Base-by-base conservation (phyloP, 2,797 vertebrate genomes). In the Alectoris magna region DNA sequence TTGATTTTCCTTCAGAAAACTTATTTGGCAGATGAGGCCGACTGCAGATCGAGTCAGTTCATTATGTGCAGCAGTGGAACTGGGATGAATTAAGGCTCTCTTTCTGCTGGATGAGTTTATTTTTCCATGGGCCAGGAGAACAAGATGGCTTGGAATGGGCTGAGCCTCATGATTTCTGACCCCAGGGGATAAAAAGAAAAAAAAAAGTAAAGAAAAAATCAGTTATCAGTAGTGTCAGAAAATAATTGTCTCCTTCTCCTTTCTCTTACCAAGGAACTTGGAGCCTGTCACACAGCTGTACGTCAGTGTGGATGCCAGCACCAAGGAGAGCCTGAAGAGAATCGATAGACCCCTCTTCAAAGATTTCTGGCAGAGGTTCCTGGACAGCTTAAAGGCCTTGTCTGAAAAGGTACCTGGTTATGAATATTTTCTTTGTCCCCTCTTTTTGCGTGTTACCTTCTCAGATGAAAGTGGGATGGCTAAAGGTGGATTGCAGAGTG, bases 271-370 rank as follows among this genome's bases (percentile, higher is more conserved):
- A 97, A 99, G 99, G 98, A 98, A 44, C 89, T 98, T 99, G 87
- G 98, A 97, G 82, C 99, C 99, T 6, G 99, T 99, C 29, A 99
- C 98, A 3, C 99, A 99, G 98, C 93, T 99, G 22, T 99, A 99
- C 3, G 99, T 99, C 58, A 99, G 99, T 0, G 98, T 99, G 94
- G 99, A 99, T 27, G 99, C 99, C 87, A 99, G 99, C 97, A 99
- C 99, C 94, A 98, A 97, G 96, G 99, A 99, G 23, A 99, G 98
- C 84, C 98, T 99, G 95, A 99, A 98, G 97, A 99, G 97, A 95
- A 99, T 99, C 3, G 99, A 99, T 95, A 98, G 98, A 24, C 99
- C 99, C 1, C 99, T 99, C 90, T 99, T 99, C 97, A 99, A 98
- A 96, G 99, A 99, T 96, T 99, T 99, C 98, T 99, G 99, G 99